These are phyloP conservation scores for Augiades crinisus DNA, from an alignment of 2,888 invertebrate species.

Conservation along the genomic window DNA sequence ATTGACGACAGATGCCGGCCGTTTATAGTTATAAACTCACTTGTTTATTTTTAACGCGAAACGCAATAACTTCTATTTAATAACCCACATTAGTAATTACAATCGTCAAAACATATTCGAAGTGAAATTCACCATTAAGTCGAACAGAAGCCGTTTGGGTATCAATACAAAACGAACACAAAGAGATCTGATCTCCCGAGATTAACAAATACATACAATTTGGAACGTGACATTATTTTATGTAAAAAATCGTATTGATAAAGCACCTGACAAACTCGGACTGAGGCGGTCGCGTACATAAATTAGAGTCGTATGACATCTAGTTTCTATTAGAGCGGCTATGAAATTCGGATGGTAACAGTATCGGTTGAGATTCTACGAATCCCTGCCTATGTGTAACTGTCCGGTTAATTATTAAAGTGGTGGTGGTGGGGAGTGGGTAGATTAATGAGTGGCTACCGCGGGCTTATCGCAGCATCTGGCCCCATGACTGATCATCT, in stretches of 20 bases:
- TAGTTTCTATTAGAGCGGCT: slow-evolving; percentile 32
- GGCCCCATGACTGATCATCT: slow-evolving; percentile 80
- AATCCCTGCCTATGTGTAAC: slow-evolving; percentile 55
- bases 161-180: slow-evolving; percentile 15
- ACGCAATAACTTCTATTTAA: neutral
- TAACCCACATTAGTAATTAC: neutral
- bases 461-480: slow-evolving; percentile 77
- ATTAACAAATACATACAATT: slow-evolving; percentile 16
- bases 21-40: slow-evolving; percentile 2
- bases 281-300: slow-evolving; percentile 16
- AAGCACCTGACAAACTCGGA: slow-evolving; percentile 20
- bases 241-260: slow-evolving; percentile 19
- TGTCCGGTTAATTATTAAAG: slow-evolving; percentile 76
- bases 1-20: slow-evolving; percentile 13
- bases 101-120: slow-evolving; percentile 6
- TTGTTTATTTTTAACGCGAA: slow-evolving; percentile 7
- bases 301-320: slow-evolving; percentile 31
- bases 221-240: slow-evolving; percentile 15
- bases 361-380: slow-evolving; percentile 58
- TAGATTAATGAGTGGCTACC: slow-evolving; percentile 81
- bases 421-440: slow-evolving; percentile 62
- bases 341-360: slow-evolving; percentile 39
- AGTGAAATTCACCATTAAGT: neutral
- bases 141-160: slow-evolving; percentile 20
- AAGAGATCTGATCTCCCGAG: slow-evolving; percentile 16